phyloP scores from a whole-genome alignment of 2,888 invertebrate species.

The Watsonalla cultraria region DNA sequence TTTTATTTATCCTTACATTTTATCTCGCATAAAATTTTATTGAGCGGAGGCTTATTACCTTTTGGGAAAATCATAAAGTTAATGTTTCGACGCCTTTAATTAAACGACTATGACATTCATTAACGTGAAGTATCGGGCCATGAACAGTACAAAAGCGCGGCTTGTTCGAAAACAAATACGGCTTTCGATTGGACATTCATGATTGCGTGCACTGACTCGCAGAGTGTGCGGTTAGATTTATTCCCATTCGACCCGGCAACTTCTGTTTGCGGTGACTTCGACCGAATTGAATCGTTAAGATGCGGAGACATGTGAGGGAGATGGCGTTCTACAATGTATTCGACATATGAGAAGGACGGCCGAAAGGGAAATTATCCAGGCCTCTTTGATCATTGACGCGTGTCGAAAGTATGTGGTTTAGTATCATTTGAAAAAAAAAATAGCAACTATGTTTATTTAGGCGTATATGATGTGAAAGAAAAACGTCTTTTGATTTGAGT shows the following conservation, averaged over 20 bases:
- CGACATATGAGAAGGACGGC: conserved; percentile 23
- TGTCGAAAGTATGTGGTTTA: conserved; percentile 31
- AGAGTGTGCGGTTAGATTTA: conserved; percentile 35
- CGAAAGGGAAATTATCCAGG: conserved; percentile 15
- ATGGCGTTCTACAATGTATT: conserved; percentile 22
- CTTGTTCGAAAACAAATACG: conserved; percentile 16
- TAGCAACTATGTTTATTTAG: conserved; percentile 33
- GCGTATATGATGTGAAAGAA: conserved; percentile 3
- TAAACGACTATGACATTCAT: conserved; percentile 30
- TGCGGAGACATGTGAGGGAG: conserved; percentile 31
- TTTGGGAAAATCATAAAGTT: conserved; percentile 21
- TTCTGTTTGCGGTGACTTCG: conserved; percentile 39
- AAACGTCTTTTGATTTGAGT: not conserved
- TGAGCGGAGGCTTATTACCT: conserved; percentile 21
- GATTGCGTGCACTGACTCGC: conserved; percentile 26
- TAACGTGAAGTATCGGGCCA: conserved; percentile 26
- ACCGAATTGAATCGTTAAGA: conserved; percentile 49
- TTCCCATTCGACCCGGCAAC: conserved; percentile 31
- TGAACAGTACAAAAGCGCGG: conserved; percentile 22
- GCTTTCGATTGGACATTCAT: conserved; percentile 27
- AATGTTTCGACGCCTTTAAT: conserved; percentile 29
- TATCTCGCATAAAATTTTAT: conserved; percentile 22
- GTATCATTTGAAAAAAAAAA: conserved; percentile 34
- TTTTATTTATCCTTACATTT: conserved; percentile 7
- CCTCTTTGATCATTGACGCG: conserved; percentile 43